Evolutionary conservation across 2,888 invertebrate genomes (phyloP).

Genomic region (Drosophila eohydei): DNA sequence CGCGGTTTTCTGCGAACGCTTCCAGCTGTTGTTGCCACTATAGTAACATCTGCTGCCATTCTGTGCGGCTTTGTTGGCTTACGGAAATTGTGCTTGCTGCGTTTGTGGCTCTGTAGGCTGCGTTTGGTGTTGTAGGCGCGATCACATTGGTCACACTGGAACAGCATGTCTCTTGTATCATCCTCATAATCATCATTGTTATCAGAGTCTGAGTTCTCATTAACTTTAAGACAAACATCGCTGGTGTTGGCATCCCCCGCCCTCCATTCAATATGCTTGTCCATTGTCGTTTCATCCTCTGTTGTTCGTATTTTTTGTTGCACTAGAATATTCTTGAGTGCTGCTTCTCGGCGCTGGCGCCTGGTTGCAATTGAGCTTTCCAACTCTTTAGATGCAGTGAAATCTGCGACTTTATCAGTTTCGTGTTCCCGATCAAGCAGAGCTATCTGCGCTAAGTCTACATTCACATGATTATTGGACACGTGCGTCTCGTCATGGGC

Average conservation of each 20-base stretch:
- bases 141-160: constrained; percentile 72
- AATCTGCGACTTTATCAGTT: constrained; percentile 12
- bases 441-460: constrained; percentile 47
- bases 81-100: constrained; percentile 55
- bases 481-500: constrained; percentile 44
- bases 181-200: constrained; percentile 36
- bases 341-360: constrained; percentile 36
- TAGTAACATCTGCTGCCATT: neutral
- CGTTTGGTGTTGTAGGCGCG: constrained; percentile 74
- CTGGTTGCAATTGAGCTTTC: constrained; percentile 20
- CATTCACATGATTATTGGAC: constrained; percentile 29
- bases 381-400: constrained; percentile 1
- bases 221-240: neutral
- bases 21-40: neutral
- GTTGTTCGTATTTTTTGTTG: constrained; percentile 9
- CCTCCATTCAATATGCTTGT: neutral
- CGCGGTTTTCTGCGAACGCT: constrained; percentile 10
- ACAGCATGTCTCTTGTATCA: constrained; percentile 67
- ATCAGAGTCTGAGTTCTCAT: constrained; percentile 21
- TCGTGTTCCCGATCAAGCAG: constrained; percentile 44
- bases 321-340: constrained; percentile 36
- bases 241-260: constrained; percentile 7
- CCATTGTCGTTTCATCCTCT: constrained; percentile 2
- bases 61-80: constrained; percentile 6
- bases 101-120: constrained; percentile 73